Conservation (phyloP, 2,797 vertebrate genomes). For the Synanceia verrucosa region DNA sequence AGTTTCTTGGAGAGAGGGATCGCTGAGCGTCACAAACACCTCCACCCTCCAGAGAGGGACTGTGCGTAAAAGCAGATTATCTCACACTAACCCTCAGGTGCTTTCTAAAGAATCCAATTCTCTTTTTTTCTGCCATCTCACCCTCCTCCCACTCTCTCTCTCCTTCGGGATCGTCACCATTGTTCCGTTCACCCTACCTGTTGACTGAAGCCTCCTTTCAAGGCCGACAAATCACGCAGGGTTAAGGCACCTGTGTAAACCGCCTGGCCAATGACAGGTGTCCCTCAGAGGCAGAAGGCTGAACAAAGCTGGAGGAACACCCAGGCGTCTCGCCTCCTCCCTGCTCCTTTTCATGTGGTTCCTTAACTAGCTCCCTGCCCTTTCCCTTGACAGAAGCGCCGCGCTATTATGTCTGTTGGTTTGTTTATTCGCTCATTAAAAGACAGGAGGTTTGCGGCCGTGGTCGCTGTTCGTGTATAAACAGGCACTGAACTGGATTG, state of each 20-base stretch:
- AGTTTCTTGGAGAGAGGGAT: constrained; percentile 17
- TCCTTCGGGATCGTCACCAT: constrained; percentile 54
- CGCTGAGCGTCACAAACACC: constrained; percentile 44
- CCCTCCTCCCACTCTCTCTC: constrained; percentile 37
- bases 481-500: constrained; percentile 34
- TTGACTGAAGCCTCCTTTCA: constrained; percentile 76
- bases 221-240: constrained; percentile 54
- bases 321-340: constrained; percentile 57
- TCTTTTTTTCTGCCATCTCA: constrained; percentile 35
- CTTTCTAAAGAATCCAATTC: constrained; percentile 64
- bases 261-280: constrained; percentile 73
- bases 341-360: constrained; percentile 68
- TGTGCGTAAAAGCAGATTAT: constrained; percentile 70
- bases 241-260: constrained; percentile 75
- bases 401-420: constrained; percentile 66
- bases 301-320: constrained; percentile 72
- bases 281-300: constrained; percentile 74
- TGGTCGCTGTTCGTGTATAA: constrained; percentile 44
- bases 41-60: constrained; percentile 53
- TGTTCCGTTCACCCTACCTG: constrained; percentile 67
- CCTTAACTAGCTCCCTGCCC: constrained; percentile 70
- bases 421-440: constrained; percentile 71
- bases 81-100: constrained; percentile 73
- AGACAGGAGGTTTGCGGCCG: constrained; percentile 55
- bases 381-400: constrained; percentile 67